Evolutionary conservation across 2,888 invertebrate species (phyloP).

Genomic region (Teleogryllus oceanicus): DNA sequence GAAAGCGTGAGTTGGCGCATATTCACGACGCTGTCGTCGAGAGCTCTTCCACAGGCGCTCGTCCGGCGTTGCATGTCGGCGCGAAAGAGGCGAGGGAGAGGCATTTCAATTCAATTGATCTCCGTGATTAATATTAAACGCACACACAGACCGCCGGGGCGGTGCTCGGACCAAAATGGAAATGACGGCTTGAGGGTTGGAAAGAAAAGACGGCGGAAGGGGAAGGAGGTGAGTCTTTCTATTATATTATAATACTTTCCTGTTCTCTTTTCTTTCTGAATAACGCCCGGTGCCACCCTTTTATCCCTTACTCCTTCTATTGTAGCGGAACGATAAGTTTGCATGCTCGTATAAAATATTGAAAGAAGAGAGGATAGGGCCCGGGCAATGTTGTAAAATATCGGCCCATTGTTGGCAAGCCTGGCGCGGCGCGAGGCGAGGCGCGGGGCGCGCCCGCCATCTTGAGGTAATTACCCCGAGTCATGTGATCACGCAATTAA

Average conservation of each 20-base stretch:
- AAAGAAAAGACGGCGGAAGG: neutral
- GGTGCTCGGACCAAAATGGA: neutral
- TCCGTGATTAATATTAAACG: neutral
- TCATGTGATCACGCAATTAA: conserved; percentile 29
- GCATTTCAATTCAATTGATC: neutral
- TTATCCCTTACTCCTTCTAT: neutral
- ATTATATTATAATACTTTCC: conserved; percentile 22
- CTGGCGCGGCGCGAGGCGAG: neutral
- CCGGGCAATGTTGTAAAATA: conserved; percentile 7
- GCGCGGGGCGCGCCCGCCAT: neutral
- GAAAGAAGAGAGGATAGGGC: conserved; percentile 20
- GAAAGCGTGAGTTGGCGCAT: neutral
- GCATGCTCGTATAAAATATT: conserved; percentile 28
- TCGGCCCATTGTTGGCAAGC: neutral
- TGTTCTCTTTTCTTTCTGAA: conserved; percentile 24
- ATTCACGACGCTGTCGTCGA: neutral
- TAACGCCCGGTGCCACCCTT: neutral
- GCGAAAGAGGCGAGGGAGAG: neutral
- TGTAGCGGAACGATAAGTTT: conserved; percentile 21
- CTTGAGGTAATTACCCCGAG: conserved; percentile 27
- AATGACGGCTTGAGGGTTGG: neutral
- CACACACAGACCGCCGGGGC: neutral
- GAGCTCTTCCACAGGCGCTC: no score
- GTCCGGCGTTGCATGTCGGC: no score
- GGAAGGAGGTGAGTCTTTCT: neutral